phyloP scores from a whole-genome alignment of 2,797 vertebrate genomes.

The Myioborus melanocephalus region DNA sequence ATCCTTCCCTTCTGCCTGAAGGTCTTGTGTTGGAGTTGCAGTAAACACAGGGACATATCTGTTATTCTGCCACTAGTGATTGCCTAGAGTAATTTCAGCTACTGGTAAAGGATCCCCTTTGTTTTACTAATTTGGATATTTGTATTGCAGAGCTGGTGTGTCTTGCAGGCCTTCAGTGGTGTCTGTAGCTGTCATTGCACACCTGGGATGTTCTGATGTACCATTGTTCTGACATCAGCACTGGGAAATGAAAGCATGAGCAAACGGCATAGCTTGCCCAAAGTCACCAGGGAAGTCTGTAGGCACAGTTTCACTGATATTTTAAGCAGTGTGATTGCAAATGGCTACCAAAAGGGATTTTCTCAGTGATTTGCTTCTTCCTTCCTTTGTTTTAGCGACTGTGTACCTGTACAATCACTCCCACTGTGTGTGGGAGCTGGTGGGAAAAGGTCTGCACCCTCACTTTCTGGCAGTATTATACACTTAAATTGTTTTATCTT shows the following conservation, averaged over 20 bases:
- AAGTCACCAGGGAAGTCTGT: background rate
- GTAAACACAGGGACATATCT: background rate
- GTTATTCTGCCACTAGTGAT: background rate
- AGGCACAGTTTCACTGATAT: background rate
- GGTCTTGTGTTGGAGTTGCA: background rate
- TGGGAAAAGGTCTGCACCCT: background rate
- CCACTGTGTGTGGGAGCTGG: background rate
- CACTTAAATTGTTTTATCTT: background rate
- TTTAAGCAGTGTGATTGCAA: background rate
- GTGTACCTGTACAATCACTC: background rate
- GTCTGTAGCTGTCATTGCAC: background rate
- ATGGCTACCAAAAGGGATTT: background rate
- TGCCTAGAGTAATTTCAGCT: background rate
- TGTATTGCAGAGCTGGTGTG: background rate
- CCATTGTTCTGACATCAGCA: background rate
- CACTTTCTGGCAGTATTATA: background rate
- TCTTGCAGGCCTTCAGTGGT: background rate
- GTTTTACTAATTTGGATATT: background rate
- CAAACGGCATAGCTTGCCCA: background rate
- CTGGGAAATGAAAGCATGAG: accelerated
- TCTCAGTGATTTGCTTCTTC: background rate
- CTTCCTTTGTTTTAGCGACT: background rate
- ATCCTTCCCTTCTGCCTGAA: background rate
- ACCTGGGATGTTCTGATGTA: background rate
- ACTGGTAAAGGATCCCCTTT: background rate